Evolutionary conservation across 1,140 invertebrate species (phyloP).

Genomic region (Diprion similis): DNA sequence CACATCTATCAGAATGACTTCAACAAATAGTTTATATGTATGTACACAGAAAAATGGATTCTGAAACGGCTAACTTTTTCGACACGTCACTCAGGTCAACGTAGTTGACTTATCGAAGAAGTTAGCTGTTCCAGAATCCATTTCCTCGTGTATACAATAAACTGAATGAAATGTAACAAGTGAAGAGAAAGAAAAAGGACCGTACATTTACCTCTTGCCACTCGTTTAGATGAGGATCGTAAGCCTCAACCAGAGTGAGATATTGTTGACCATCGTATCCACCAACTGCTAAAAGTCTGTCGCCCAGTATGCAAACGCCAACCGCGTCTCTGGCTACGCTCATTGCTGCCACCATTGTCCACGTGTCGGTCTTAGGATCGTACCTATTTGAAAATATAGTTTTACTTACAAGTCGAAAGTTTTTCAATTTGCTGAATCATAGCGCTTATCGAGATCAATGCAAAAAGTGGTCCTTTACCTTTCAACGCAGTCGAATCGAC

Average conservation of each 20-base stretch:
- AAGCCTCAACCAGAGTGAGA: conserved; percentile 89
- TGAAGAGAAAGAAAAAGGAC: conserved; percentile 3
- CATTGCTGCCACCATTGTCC: conserved; percentile 89
- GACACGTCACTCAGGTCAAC: neutral
- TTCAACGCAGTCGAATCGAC: conserved; percentile 90
- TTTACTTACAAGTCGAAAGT: neutral
- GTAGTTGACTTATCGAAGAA: conserved; percentile 3
- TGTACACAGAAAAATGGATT: too few species aligned
- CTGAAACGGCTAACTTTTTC: neutral
- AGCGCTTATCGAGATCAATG: too few species aligned
- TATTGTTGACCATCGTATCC: conserved; percentile 96
- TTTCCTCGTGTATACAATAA: too few species aligned
- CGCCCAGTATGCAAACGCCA: conserved; percentile 89
- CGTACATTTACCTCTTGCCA: conserved; percentile 73
- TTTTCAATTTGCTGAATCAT: too few species aligned
- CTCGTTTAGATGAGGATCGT: conserved; percentile 88
- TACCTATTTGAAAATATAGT: conserved; percentile 59
- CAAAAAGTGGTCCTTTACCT: conserved; percentile 64
- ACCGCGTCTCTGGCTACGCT: conserved; percentile 88
- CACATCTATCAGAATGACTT: conserved; percentile 18
- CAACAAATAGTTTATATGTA: conserved; percentile 17
- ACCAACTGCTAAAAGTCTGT: conserved; percentile 88
- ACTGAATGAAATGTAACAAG: too few species aligned
- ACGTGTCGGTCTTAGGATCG: conserved; percentile 82
- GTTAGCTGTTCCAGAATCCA: too few species aligned